phyloP scores from a whole-genome alignment of 2,113 vertebrate species.

The Anguilla japonica region DNA sequence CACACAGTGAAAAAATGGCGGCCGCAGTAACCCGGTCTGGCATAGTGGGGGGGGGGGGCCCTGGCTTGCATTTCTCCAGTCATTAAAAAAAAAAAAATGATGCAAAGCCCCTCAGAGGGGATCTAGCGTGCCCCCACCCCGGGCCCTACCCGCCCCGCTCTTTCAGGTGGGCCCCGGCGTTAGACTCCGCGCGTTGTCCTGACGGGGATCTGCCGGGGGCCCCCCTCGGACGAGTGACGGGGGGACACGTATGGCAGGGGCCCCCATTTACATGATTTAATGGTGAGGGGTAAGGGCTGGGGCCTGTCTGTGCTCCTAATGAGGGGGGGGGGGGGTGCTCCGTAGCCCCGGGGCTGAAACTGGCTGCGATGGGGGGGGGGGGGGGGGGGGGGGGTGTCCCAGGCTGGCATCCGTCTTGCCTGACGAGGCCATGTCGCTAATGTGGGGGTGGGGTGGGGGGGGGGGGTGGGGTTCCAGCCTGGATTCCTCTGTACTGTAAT shows the following conservation, averaged over 20 bases:
- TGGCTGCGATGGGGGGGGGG: conserved; percentile 19
- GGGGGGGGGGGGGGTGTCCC: conserved; percentile 38
- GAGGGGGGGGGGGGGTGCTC: conserved; percentile 46
- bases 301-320: conserved; percentile 71
- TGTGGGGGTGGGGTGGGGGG: conserved; percentile 31
- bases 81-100: too few relatives aligned
- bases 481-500: conserved; percentile 52
- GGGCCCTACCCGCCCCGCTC: not conserved
- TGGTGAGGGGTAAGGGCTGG: conserved; percentile 72
- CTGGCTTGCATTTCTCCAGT: not conserved
- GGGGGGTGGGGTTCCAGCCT: not conserved
- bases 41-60: too few relatives aligned
- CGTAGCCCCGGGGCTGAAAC: conserved; percentile 56
- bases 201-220: conserved; percentile 31
- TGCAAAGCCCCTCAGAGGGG: not conserved
- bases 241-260: conserved; percentile 35
- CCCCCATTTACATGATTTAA: conserved; percentile 74
- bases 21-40: too few relatives aligned
- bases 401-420: conserved; percentile 64
- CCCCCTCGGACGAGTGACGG: conserved; percentile 57
- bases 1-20: too few relatives aligned
- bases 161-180: not conserved
- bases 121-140: not conserved
- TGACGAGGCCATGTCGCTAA: conserved; percentile 53
- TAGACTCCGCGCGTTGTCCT: not conserved